phyloP scores from a whole-genome alignment of 2,888 invertebrate species.

The Hypselothyrea guttata region DNA sequence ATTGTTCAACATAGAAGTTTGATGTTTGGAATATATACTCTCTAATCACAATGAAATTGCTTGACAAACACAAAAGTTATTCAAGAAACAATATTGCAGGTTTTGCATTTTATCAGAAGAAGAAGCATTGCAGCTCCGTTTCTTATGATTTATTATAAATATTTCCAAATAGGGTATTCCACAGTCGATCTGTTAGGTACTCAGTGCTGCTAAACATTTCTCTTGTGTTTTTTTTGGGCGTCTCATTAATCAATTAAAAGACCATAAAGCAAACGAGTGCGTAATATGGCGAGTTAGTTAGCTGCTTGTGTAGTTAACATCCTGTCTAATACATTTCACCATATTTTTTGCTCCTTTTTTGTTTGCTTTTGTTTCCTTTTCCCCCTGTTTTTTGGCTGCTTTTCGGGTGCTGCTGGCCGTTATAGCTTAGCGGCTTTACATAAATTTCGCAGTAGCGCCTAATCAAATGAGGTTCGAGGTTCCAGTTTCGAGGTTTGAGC shows the following conservation, averaged over 20 bases:
- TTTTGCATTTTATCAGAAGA: too few species aligned
- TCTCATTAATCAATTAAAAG: slow-evolving; percentile 73
- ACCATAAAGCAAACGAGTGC: slow-evolving; percentile 50
- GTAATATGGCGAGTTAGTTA: slow-evolving; percentile 47
- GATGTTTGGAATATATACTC: too few species aligned
- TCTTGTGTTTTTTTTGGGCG: slow-evolving; percentile 21
- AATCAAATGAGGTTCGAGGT: slow-evolving; percentile 64
- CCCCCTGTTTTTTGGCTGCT: slow-evolving; percentile 1
- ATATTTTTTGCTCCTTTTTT: neutral
- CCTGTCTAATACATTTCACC: slow-evolving; percentile 50
- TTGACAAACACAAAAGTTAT: too few species aligned
- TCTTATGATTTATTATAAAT: too few species aligned
- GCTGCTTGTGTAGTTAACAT: slow-evolving; percentile 40
- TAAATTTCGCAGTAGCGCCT: slow-evolving; percentile 58
- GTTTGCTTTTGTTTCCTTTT: neutral
- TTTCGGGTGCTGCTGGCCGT: slow-evolving; percentile 9
- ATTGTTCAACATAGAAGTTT: too few species aligned
- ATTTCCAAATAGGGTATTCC: too few species aligned
- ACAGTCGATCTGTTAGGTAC: too few species aligned
- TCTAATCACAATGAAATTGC: too few species aligned
- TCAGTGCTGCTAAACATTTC: too few species aligned
- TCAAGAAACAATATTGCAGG: too few species aligned
- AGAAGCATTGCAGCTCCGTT: too few species aligned
- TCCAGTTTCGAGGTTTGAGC: too few species aligned
- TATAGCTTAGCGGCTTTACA: slow-evolving; percentile 58